Conservation (phyloP, 2,888 invertebrate genomes). For the Microctonus aethiopoides region DNA sequence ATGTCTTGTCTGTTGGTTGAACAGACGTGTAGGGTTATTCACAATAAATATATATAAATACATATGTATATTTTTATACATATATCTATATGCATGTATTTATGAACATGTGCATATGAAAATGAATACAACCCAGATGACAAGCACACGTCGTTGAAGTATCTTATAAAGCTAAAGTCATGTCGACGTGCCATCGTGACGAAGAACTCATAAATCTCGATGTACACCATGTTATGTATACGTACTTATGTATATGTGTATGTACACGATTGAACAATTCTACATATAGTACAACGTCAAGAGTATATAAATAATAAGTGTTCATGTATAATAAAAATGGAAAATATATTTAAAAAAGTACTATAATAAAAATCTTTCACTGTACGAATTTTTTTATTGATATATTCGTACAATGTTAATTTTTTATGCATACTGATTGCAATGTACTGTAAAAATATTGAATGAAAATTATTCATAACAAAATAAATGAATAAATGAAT, state of each 20-base stretch:
- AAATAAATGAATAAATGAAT: too few relatives aligned
- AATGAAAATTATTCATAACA: too few relatives aligned
- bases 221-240: conserved; percentile 1
- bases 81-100: neutral
- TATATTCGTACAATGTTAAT: too few relatives aligned
- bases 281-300: conserved; percentile 1
- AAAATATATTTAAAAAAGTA: neutral
- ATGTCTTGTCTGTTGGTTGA: neutral
- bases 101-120: neutral
- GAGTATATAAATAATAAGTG: neutral
- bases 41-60: neutral
- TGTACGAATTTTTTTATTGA: too few relatives aligned
- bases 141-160: neutral
- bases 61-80: too few relatives aligned
- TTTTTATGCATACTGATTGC: too few relatives aligned
- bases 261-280: neutral
- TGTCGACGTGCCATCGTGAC: conserved; percentile 21
- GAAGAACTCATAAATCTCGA: conserved; percentile 18
- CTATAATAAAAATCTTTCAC: too few relatives aligned
- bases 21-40: neutral
- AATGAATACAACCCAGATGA: conserved; percentile 3
- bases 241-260: neutral
- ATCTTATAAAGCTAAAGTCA: conserved; percentile 5
- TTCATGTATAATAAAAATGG: neutral
- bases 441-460: too few relatives aligned